Conservation (phyloP, 1,140 invertebrate species). For the Amphibalanus amphitrite region DNA sequence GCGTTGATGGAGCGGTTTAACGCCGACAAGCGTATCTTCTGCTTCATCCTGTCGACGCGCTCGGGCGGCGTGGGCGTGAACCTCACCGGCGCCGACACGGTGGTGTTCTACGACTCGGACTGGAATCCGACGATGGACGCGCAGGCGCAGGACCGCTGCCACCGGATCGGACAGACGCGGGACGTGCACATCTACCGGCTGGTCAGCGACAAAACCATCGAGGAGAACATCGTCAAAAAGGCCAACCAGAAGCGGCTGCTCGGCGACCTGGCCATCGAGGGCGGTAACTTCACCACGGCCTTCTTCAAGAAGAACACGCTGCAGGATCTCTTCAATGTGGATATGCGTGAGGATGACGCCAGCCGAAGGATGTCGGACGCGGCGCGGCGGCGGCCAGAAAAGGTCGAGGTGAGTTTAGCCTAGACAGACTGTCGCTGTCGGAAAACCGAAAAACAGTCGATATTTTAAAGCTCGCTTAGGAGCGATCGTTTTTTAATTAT, state of each 20-base stretch:
- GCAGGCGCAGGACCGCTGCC: conserved; percentile 92
- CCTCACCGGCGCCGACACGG: conserved; percentile 96
- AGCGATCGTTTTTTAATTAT: too few relatives aligned
- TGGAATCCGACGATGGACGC: conserved; percentile 99
- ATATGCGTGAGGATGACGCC: conserved; percentile 40
- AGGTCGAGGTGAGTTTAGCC: neutral
- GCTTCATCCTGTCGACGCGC: conserved; percentile 93
- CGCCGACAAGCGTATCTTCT: conserved; percentile 83
- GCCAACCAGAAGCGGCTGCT: conserved; percentile 93
- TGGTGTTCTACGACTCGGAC: conserved; percentile 99
- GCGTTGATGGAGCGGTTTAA: conserved; percentile 97
- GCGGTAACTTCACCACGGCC: conserved; percentile 95
- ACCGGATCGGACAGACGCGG: conserved; percentile 95
- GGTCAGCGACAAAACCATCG: conserved; percentile 90
- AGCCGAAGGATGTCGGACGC: conserved; percentile 36
- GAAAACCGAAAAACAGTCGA: too few relatives aligned
- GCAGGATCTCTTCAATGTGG: conserved; percentile 75
- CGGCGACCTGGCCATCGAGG: conserved; percentile 94
- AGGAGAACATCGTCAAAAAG: conserved; percentile 98
- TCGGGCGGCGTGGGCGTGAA: conserved; percentile 98
- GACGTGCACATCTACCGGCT: conserved; percentile 97
- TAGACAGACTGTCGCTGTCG: too few relatives aligned
- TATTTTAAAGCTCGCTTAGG: too few relatives aligned
- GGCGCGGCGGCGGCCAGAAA: neutral
- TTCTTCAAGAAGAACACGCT: conserved; percentile 90